phyloP scores from a whole-genome alignment of 2,113 vertebrate species.

The Tragelaphus buxtoni region DNA sequence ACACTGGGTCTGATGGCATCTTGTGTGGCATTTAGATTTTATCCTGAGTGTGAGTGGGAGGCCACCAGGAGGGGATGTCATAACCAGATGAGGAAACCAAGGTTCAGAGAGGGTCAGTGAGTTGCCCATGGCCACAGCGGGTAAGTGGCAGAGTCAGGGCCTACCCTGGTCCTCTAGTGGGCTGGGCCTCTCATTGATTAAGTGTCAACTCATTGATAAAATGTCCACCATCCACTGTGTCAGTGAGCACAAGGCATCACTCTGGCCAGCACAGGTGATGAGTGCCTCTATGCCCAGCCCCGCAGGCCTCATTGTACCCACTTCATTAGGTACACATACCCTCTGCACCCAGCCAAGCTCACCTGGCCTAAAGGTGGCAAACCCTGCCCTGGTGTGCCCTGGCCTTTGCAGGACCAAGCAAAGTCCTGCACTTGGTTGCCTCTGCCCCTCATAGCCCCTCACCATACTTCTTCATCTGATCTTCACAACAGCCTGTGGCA shows the following conservation, averaged over 20 bases:
- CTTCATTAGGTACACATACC: neutral
- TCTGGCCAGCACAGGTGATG: fast-evolving
- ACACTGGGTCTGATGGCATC: neutral
- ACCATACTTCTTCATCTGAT: neutral
- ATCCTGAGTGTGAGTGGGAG: neutral
- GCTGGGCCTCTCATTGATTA: neutral
- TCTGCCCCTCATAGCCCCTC: neutral
- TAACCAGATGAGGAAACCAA: neutral
- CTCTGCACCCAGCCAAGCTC: neutral
- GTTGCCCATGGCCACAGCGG: neutral
- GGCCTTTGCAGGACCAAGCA: neutral
- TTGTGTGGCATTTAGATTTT: neutral
- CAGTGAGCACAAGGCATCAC: neutral
- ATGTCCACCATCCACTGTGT: fast-evolving
- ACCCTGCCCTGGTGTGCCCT: neutral
- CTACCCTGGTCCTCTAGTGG: neutral
- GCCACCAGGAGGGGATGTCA: neutral
- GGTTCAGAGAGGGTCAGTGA: neutral
- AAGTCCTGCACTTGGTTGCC: neutral
- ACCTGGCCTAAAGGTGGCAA: neutral
- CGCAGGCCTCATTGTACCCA: neutral
- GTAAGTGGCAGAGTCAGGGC: neutral
- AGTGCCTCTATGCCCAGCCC: neutral
- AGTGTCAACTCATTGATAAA: neutral
- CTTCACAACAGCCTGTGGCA: neutral